Conservation (phyloP, 2,797 vertebrate species). For the Otolemur crassicaudatus region DNA sequence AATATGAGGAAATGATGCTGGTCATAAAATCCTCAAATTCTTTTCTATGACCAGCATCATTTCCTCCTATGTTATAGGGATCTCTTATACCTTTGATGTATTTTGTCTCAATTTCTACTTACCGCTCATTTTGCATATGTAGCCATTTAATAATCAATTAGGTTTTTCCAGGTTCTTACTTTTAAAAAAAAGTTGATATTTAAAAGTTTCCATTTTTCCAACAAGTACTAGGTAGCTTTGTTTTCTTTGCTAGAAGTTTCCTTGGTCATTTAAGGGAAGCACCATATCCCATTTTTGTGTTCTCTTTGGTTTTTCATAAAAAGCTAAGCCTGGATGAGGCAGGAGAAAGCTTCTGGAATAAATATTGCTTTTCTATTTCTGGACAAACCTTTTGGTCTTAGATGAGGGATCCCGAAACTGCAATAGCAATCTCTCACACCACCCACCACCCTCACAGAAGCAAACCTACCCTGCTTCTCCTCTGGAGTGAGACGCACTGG, state of each 20-base stretch:
- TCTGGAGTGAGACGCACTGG: neutral
- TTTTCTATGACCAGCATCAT: neutral
- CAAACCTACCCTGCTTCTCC: neutral
- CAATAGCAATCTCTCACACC: neutral
- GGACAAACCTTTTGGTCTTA: neutral
- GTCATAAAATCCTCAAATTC: no score
- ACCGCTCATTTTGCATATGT: neutral
- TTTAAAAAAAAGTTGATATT: neutral
- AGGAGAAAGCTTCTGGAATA: neutral
- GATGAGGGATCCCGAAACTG: neutral
- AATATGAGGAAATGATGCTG: no score
- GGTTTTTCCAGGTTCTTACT: neutral
- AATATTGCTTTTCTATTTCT: neutral
- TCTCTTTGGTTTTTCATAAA: neutral
- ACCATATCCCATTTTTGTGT: neutral
- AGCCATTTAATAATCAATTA: conserved; percentile 21
- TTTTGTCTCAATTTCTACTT: neutral
- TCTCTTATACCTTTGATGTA: neutral
- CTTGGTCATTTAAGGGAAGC: neutral
- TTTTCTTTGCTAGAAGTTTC: neutral
- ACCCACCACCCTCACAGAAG: neutral
- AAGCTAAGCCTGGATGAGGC: neutral
- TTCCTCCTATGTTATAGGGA: neutral
- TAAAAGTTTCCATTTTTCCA: neutral
- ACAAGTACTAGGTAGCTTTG: neutral